Percentiles rank a stretch among this genome's conserved stretches.
phyloP scores from a whole-genome alignment of 2,888 invertebrate species.

The Candidula unifasciata region DNA sequence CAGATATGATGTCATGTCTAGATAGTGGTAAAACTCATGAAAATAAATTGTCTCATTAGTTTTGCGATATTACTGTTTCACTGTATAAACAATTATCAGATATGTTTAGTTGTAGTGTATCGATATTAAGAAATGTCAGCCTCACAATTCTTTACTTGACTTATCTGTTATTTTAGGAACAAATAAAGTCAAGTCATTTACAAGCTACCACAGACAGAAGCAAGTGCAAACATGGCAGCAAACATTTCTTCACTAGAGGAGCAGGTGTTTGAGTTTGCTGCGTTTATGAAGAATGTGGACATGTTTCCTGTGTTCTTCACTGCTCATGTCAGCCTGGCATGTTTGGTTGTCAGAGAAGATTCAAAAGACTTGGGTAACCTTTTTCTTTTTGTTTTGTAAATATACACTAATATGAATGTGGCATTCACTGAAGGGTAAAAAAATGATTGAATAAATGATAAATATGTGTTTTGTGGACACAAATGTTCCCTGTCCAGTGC shows the following conservation, averaged over 20 bases:
- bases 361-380: slow-evolving; percentile 48
- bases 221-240: background rate
- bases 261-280: background rate
- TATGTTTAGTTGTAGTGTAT: too few species aligned
- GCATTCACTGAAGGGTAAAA: background rate
- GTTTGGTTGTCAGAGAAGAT: slow-evolving; percentile 42
- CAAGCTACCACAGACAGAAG: background rate
- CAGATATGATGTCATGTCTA: too few species aligned
- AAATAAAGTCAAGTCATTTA: background rate
- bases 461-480: background rate
- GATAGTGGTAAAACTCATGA: too few species aligned
- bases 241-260: slow-evolving; percentile 5
- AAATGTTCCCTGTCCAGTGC: too few species aligned
- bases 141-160: too few species aligned
- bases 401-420: background rate
- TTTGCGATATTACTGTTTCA: too few species aligned
- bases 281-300: slow-evolving; percentile 44
- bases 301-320: slow-evolving; percentile 51
- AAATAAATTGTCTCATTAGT: too few species aligned
- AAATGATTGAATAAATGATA: too few species aligned
- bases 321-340: slow-evolving; percentile 41
- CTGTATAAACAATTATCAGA: too few species aligned
- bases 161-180: background rate
- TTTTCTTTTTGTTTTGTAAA: background rate
- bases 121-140: too few species aligned